Conservation (phyloP, 2,888 invertebrate genomes). For the Morinoia aosen region DNA sequence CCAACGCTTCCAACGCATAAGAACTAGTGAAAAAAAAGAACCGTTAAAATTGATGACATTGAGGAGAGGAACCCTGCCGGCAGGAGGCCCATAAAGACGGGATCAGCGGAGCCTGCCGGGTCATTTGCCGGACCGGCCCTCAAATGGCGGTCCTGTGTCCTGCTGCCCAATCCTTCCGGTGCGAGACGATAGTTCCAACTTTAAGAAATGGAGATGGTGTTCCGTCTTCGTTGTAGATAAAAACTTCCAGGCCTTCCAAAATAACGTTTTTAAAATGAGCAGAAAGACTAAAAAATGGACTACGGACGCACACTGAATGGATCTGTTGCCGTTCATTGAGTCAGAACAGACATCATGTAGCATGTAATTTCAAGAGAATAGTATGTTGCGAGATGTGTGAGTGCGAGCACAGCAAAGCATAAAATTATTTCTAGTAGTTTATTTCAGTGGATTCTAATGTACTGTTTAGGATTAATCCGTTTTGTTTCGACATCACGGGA, state of each 20-base stretch:
- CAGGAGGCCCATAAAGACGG: background rate
- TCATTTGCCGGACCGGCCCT: background rate
- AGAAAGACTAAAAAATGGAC: background rate
- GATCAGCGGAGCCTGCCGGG: background rate
- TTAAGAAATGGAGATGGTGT: background rate
- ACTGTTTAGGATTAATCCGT: no score
- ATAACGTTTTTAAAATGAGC: background rate
- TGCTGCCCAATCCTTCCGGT: background rate
- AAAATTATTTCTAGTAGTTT: no score
- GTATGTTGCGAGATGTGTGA: background rate
- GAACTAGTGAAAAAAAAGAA: no score
- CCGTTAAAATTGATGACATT: background rate
- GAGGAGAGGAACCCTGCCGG: background rate
- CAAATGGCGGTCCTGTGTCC: constrained; percentile 13
- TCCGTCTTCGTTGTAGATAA: background rate
- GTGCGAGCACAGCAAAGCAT: background rate
- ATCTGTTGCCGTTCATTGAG: no score
- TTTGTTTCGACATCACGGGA: no score
- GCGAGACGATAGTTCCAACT: background rate
- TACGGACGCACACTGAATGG: background rate
- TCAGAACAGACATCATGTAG: background rate
- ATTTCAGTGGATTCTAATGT: no score
- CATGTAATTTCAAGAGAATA: background rate
- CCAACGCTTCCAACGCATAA: no score
- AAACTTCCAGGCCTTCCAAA: background rate